Conservation (phyloP, 2,113 vertebrate genomes). For the Sakesphorus luctuosus region DNA sequence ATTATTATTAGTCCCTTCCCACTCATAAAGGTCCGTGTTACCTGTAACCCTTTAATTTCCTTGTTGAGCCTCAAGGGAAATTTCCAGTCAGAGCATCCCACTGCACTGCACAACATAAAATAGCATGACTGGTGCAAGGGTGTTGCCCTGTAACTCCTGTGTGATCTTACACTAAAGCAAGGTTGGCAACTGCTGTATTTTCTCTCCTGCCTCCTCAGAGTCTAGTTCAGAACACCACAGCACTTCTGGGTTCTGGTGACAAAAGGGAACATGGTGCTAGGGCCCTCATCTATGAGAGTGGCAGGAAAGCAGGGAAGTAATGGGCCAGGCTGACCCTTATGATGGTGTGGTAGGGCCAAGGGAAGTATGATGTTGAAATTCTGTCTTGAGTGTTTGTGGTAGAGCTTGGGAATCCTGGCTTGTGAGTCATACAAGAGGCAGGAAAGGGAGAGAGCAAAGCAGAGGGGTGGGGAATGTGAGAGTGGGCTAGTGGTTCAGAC, state of each 20-base stretch:
- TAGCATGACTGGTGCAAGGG: not conserved
- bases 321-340: not conserved
- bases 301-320: not conserved
- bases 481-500: not conserved
- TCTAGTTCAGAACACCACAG: not conserved
- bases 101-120: not conserved
- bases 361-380: not conserved
- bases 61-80: not conserved
- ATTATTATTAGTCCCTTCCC: not conserved
- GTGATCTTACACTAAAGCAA: not conserved
- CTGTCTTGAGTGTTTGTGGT: not conserved
- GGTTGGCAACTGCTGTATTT: not conserved
- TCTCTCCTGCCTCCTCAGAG: not conserved
- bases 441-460: not conserved
- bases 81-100: not conserved
- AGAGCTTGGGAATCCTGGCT: not conserved
- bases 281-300: not conserved
- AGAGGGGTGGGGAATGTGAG: not conserved
- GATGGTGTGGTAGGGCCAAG: not conserved
- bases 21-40: not conserved
- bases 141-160: not conserved
- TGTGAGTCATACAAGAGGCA: not conserved
- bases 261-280: not conserved
- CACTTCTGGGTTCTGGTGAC: not conserved
- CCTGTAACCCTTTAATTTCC: constrained; percentile 1